Evolutionary conservation across 2,888 invertebrate species (phyloP).

Genomic region (Leucoma salicis): DNA sequence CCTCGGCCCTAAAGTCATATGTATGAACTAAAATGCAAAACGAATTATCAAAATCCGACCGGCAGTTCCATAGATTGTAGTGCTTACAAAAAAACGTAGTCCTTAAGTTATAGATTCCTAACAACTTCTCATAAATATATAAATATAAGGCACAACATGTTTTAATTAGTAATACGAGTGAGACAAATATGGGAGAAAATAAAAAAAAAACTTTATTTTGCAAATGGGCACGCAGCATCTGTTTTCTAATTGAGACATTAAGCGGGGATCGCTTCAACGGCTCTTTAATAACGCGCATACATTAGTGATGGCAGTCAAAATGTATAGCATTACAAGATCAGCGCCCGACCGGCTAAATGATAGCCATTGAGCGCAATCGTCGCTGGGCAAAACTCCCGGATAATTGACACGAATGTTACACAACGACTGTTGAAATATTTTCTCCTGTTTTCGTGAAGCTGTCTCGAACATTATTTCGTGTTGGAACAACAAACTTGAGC

Average conservation of each 20-base stretch:
- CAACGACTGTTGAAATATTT: conserved; percentile 53
- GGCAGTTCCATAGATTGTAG: too few species aligned
- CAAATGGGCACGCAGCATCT: conserved; percentile 58
- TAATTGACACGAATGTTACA: conserved; percentile 72
- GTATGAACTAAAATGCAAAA: too few species aligned
- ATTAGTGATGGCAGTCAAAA: conserved; percentile 63
- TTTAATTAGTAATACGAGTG: conserved; percentile 40
- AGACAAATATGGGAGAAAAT: conserved; percentile 44
- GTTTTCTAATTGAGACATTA: conserved; percentile 78
- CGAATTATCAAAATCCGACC: too few species aligned
- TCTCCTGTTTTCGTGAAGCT: conserved; percentile 39
- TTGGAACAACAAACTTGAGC: conserved; percentile 33
- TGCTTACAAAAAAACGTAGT: too few species aligned
- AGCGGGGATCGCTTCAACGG: conserved; percentile 62
- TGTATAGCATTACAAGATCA: conserved; percentile 54
- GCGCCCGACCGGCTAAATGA: conserved; percentile 59
- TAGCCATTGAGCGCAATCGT: conserved; percentile 68
- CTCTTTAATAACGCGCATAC: conserved; percentile 71
- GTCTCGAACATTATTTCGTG: conserved; percentile 38
- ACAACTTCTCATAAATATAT: too few species aligned
- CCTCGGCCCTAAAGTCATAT: too few species aligned
- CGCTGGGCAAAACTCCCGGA: conserved; percentile 65
- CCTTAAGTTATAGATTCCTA: too few species aligned
- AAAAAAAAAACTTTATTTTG: conserved; percentile 57
- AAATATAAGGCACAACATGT: conserved; percentile 33